A percentile compares a stretch with the other conserved stretches of the same genome.
Conservation (phyloP, 1,140 invertebrate genomes). For the Heliconius himera region DNA sequence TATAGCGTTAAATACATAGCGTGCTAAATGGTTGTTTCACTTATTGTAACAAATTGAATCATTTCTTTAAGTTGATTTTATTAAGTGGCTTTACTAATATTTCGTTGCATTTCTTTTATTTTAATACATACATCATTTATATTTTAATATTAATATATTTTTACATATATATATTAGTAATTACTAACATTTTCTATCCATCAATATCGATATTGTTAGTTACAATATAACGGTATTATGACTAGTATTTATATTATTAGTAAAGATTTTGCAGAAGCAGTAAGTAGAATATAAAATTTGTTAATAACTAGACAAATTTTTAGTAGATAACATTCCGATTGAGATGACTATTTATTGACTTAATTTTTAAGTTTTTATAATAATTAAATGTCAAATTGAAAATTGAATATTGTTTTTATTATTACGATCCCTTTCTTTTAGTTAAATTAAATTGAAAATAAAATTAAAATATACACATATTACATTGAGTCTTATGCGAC, state of each 20-base stretch:
- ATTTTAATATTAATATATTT: too few relatives aligned
- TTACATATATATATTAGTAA: too few relatives aligned
- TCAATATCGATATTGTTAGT: neutral
- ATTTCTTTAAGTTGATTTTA: too few relatives aligned
- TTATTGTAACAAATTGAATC: too few relatives aligned
- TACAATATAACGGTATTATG: neutral
- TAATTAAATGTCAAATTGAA: conserved; percentile 5
- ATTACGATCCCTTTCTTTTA: neutral
- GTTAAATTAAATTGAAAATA: neutral
- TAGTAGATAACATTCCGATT: conserved; percentile 3
- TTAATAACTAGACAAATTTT: neutral
- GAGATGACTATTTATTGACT: conserved; percentile 3
- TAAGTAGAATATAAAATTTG: neutral
- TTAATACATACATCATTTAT: too few relatives aligned
- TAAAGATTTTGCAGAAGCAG: neutral
- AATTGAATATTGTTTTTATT: neutral
- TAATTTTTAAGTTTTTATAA: neutral
- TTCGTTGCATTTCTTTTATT: too few relatives aligned
- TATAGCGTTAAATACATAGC: too few relatives aligned
- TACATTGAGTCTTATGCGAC: too few relatives aligned
- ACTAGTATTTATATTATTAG: neutral
- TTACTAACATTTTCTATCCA: neutral
- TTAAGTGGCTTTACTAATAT: too few relatives aligned
- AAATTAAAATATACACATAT: too few relatives aligned
- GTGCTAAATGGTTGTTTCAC: too few relatives aligned